Evolutionary conservation across 2,888 invertebrate genomes (phyloP), one percentile per base, ranked within the genome.

Genomic region (Ormyrus labotus): DNA sequence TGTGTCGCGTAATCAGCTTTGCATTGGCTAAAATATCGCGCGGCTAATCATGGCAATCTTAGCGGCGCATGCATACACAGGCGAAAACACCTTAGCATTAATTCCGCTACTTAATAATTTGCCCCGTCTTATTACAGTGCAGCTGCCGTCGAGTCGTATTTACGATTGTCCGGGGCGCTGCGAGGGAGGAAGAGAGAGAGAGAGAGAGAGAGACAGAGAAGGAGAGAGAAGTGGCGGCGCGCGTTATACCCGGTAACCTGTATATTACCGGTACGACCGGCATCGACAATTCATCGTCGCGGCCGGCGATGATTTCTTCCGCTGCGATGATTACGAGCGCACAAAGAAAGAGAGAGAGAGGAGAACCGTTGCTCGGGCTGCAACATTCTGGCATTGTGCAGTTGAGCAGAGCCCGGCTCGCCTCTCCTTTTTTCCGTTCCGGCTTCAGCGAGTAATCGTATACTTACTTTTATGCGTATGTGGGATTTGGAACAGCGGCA

Each of bases 101-200:
- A 79, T 79, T 73, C 69, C 78, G 63, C 78, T 79, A 73, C 78
- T 79, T 79, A 13, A 79, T 73, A 73, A 79, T 73, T 79, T 79
- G 55, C 65, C 61, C 65, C 63, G 11, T 73, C 53, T 79, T 69
- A 79, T 79, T 79, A 73, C 67, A 68, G 51, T 34, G 75, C 13
- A 9, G 34, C 45, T 11, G 63, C 47, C n/a, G 55, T 13, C 45
- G 7, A 58, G 6, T 55, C 69, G 63, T 64, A 63, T 76, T 61
- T 69, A 76, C 75, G 69, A 63, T 63, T 76, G 76, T 76, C 48
- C 55, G 6, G 50, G 47, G 53, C 7, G 13, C 60, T 9, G 11
- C 61, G 73, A 45, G 58, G 11, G 64, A 65, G 67, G 5, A 34
- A 34, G 34, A 34, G 34, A 34, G 34, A 34, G 34, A 34, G 34